Evolutionary conservation across 2,888 invertebrate species (phyloP).

Genomic region (Caenorhabditis angaria): DNA sequence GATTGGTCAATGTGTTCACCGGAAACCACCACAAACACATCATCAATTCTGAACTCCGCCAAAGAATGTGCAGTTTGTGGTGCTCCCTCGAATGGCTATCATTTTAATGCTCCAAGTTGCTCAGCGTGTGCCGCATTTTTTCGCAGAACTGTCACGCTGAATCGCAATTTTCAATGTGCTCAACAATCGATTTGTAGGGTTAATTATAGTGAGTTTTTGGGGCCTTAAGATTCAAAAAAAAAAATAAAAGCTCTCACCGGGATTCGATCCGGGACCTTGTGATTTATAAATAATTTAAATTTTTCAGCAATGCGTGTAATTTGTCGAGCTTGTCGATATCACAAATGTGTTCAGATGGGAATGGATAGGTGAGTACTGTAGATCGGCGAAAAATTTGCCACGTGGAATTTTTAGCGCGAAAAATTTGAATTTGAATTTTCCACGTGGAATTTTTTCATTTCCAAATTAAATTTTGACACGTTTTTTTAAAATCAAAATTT

Average conservation of each 20-base stretch:
- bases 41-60: too few relatives aligned
- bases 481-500: too few relatives aligned
- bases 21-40: background rate
- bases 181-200: constrained; percentile 48
- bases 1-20: background rate
- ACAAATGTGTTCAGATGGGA: constrained; percentile 51
- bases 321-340: constrained; percentile 57
- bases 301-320: constrained; percentile 60
- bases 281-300: background rate
- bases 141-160: constrained; percentile 55
- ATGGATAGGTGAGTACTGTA: constrained; percentile 38
- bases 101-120: constrained; percentile 58
- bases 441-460: too few relatives aligned
- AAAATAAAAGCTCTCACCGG: background rate
- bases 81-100: constrained; percentile 59
- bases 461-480: too few relatives aligned
- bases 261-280: background rate
- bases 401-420: too few relatives aligned
- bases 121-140: constrained; percentile 62
- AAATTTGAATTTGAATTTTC: too few relatives aligned
- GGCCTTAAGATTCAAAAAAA: background rate
- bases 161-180: constrained; percentile 48
- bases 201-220: constrained; percentile 46
- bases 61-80: constrained; percentile 52
- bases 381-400: too few relatives aligned